Percentiles rank a stretch among this genome's conserved stretches.
Evolutionary conservation across 2,113 vertebrate genomes (phyloP).

Genomic region (Origma solitaria): DNA sequence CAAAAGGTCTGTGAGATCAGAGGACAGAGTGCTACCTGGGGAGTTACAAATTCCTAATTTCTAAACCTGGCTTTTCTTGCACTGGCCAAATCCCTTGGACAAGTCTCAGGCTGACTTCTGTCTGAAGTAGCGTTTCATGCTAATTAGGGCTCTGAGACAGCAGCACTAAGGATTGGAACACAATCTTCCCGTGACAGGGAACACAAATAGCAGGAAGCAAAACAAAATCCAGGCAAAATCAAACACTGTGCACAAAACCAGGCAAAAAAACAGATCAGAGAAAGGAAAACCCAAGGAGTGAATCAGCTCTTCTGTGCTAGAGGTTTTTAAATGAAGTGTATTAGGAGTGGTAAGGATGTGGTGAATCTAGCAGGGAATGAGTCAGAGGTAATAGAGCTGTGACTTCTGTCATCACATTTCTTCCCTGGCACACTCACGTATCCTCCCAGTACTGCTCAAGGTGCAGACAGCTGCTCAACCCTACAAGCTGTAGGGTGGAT

Average conservation of each 20-base stretch:
- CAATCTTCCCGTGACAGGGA: background rate
- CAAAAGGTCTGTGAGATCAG: background rate
- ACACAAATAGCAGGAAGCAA: background rate
- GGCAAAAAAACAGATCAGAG: background rate
- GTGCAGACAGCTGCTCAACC: background rate
- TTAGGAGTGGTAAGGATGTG: background rate
- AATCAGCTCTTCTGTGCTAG: background rate
- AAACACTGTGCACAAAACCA: background rate
- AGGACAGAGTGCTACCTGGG: background rate
- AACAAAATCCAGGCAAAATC: background rate
- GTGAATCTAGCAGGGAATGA: background rate
- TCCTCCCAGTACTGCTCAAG: background rate
- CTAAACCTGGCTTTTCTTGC: background rate
- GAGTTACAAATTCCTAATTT: background rate
- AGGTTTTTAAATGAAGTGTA: background rate
- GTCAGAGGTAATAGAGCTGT: background rate
- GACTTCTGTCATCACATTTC: background rate
- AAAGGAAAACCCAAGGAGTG: background rate
- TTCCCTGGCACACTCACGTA: background rate
- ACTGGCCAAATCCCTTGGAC: background rate
- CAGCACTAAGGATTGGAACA: background rate
- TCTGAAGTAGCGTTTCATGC: background rate
- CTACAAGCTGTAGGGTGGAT: background rate
- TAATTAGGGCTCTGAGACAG: background rate
- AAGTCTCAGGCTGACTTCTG: background rate